These are phyloP conservation scores for Monopterus albus DNA, from an alignment of 2,113 vertebrate genomes.

Conservation along the genomic window DNA sequence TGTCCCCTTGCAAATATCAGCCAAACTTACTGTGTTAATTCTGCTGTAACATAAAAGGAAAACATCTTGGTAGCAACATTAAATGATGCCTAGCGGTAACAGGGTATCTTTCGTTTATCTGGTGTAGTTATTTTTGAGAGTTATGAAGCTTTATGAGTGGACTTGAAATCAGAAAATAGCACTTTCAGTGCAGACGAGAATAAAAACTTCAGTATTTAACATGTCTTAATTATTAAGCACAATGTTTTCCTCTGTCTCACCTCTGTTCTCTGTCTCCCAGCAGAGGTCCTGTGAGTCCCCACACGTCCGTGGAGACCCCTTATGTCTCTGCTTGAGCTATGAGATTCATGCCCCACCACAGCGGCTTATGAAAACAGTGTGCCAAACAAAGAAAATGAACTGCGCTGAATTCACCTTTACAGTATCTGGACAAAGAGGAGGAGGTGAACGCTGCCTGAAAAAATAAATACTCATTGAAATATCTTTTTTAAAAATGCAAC, in stretches of 20 bases:
- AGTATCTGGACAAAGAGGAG: constrained; percentile 37
- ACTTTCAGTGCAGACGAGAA: too few relatives aligned
- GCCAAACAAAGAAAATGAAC: constrained; percentile 71
- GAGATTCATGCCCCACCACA: constrained; percentile 56
- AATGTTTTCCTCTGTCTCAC: neutral
- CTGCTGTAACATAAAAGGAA: too few relatives aligned
- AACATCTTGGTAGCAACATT: too few relatives aligned
- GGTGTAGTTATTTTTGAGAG: too few relatives aligned
- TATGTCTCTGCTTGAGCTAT: constrained; percentile 57
- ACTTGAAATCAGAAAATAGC: too few relatives aligned
- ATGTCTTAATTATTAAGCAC: too few relatives aligned
- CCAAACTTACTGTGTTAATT: too few relatives aligned
- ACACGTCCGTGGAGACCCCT: constrained; percentile 52
- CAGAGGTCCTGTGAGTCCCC: constrained; percentile 82
- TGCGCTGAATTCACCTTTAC: constrained; percentile 46
- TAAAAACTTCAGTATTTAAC: too few relatives aligned
- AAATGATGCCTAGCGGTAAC: too few relatives aligned
- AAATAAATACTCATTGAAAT: constrained; percentile 43
- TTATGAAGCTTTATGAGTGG: too few relatives aligned
- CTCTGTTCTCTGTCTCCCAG: neutral
- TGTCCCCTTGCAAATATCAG: too few relatives aligned
- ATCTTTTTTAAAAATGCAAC: constrained; percentile 28
- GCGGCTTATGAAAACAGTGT: constrained; percentile 63
- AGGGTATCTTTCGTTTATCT: too few relatives aligned
- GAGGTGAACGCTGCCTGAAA: constrained; percentile 17